Evolutionary conservation across 2,113 vertebrate genomes (phyloP), one percentile per base, ranked within the genome.

Genomic region (Myiozetetes cayanensis): DNA sequence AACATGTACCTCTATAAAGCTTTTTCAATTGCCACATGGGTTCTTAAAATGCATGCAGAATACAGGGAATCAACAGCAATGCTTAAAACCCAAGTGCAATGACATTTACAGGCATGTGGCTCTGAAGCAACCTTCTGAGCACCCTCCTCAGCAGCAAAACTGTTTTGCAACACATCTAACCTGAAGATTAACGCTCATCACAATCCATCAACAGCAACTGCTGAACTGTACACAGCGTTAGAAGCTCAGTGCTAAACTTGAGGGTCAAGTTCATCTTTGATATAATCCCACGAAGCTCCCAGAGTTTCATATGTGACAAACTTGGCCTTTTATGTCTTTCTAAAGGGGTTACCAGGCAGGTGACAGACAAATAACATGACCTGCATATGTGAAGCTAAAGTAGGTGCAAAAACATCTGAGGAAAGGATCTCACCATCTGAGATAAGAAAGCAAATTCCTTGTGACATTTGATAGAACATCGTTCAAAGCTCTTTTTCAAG

Each of bases 181-280:
- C 47, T 72, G 72, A 47, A 94, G 82, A 90, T 83, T 71, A 83
- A 90, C 65, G 62, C 49, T 84, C 63, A 74, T 85, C 61, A 58
- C 58, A 62, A 71, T 14, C 63, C 80, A 77, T 17, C 50, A 63
- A 41, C 39, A 93, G 43, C 63, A 67, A 13, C 55, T 76, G 56
- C 47, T 67, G 61, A 77, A 91, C 20, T 70, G 41, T 85, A 39
- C 46, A 33, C 27, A 55, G 82, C 2, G 0, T 53, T 39, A 59
- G 19, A 84, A 95, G 61, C 49, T 81, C 76, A 61, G 61, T 1
- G 1, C 61, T 55, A 65, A n/a, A 78, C 65, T 84, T 44, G 41
- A 93, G 85, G 53, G 76, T 85, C 70, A 68, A 93, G 35, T 61
- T 96, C n/a, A 84, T 67, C 85, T 93, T 88, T 90, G 46, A 84